Conservation (phyloP, 2,113 vertebrate genomes). For the Oreocharis arfaki region DNA sequence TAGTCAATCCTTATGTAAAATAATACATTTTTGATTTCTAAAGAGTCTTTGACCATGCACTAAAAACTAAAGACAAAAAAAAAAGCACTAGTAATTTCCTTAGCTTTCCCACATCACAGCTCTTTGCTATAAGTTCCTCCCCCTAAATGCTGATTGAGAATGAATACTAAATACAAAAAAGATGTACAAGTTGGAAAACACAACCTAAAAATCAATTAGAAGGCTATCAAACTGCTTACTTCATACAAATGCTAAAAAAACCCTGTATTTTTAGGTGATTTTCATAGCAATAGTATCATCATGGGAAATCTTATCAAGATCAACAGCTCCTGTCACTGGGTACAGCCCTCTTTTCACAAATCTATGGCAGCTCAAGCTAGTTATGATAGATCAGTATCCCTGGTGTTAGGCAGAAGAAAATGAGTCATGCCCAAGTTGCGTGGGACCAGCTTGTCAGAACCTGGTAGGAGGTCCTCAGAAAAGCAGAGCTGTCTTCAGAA, state of each 20-base stretch:
- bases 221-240: neutral
- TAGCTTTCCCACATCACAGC: neutral
- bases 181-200: neutral
- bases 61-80: neutral
- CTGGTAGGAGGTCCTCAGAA: neutral
- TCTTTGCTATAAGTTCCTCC: neutral
- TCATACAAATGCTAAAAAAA: neutral
- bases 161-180: neutral
- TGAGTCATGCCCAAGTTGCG: conserved; percentile 4
- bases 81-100: neutral
- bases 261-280: neutral
- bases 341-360: neutral
- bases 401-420: neutral
- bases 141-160: neutral
- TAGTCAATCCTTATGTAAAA: neutral
- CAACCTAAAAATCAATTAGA: neutral
- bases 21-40: neutral
- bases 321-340: neutral
- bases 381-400: neutral
- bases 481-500: conserved; percentile 8
- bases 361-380: neutral
- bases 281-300: neutral
- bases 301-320: neutral
- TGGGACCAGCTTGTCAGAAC: neutral
- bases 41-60: neutral